phyloP scores from a whole-genome alignment of 2,113 vertebrate species.

The Steatornis caripensis region DNA sequence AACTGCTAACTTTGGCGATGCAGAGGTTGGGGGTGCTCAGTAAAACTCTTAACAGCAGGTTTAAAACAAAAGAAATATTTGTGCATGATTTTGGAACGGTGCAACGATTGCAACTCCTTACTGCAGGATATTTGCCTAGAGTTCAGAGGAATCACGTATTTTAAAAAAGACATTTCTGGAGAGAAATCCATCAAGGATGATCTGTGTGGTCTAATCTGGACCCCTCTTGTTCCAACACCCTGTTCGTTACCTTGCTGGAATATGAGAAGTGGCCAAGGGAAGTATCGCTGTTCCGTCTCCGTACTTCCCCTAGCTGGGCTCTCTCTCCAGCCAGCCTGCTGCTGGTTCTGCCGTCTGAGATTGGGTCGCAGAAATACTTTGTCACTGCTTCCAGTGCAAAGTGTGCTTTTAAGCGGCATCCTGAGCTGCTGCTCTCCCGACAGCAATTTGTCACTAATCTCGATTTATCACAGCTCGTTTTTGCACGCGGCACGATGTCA shows the following conservation, averaged over 20 bases:
- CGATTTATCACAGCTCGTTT: neutral
- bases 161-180: neutral
- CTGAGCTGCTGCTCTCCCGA: neutral
- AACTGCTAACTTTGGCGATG: accelerated
- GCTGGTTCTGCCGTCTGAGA: accelerated
- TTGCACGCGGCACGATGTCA: neutral
- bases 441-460: accelerated
- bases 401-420: neutral
- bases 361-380: accelerated
- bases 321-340: neutral
- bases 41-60: neutral
- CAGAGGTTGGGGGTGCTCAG: accelerated
- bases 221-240: neutral
- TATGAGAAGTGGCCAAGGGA: neutral
- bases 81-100: accelerated
- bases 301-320: neutral
- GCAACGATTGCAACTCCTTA: neutral
- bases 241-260: neutral
- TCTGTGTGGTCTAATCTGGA: accelerated
- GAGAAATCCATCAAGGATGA: neutral
- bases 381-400: neutral
- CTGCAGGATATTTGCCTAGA: constrained; percentile 50
- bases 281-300: accelerated
- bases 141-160: neutral
- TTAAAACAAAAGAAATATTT: neutral